phyloP scores from a whole-genome alignment of 2,113 vertebrate genomes.

The Notechis scutatus region DNA sequence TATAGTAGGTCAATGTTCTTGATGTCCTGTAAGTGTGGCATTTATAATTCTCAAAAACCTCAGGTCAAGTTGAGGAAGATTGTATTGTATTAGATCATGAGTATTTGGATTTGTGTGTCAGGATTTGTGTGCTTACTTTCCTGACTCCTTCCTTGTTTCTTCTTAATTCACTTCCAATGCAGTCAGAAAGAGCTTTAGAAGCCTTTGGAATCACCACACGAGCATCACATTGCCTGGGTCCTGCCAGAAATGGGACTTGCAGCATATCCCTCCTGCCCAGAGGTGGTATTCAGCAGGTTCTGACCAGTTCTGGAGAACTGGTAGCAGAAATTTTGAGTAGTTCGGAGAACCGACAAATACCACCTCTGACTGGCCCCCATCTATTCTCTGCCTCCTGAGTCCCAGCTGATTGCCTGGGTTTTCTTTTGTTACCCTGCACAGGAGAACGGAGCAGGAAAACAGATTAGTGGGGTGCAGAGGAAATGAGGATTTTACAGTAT shows the following conservation, averaged over 20 bases:
- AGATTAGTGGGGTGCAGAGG: too few species aligned
- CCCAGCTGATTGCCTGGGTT: too few species aligned
- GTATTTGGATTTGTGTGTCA: not conserved
- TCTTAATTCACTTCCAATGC: not conserved
- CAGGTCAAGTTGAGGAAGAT: not conserved
- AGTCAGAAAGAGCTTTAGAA: not conserved
- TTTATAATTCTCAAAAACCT: not conserved
- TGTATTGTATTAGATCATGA: not conserved
- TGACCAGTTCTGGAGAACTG: too few species aligned
- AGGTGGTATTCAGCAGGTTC: too few species aligned
- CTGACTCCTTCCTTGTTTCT: not conserved
- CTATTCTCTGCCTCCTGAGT: too few species aligned
- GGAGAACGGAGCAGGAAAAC: too few species aligned
- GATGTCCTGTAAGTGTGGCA: not conserved
- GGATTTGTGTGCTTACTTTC: not conserved
- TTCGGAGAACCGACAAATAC: too few species aligned
- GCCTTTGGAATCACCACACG: not conserved
- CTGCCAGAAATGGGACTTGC: not conserved
- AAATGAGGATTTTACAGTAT: too few species aligned
- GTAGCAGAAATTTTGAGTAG: too few species aligned
- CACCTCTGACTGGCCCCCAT: too few species aligned
- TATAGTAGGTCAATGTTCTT: not conserved
- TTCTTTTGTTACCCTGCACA: too few species aligned
- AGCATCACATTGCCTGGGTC: not conserved
- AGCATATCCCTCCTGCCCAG: not conserved